These are phyloP conservation scores for Hiodon alosoides DNA, from an alignment of 2,113 vertebrate genomes.

Conservation along the genomic window DNA sequence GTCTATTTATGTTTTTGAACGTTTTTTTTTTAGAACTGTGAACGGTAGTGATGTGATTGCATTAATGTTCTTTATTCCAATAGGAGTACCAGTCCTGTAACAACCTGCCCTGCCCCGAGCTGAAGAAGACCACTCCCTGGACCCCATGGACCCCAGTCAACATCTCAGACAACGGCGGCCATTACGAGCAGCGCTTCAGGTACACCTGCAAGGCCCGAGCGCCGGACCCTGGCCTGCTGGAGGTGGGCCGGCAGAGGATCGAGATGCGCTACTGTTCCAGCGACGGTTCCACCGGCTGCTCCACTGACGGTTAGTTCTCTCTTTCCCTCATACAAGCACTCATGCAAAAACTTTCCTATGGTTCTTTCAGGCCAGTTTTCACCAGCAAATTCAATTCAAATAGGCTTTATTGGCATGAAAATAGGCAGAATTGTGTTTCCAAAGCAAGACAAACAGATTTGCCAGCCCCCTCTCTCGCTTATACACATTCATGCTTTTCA, in stretches of 20 bases:
- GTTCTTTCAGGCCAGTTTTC: background rate
- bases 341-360: no score
- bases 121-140: conserved; percentile 97
- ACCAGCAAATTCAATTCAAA: background rate
- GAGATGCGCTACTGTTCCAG: conserved; percentile 98
- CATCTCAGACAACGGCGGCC: conserved; percentile 91
- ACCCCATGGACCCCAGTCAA: conserved; percentile 94
- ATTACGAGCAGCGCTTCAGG: conserved; percentile 91
- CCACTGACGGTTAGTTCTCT: conserved; percentile 80
- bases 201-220: conserved; percentile 94
- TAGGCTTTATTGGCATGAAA: background rate
- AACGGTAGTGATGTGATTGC: background rate
- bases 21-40: background rate
- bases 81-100: conserved; percentile 96
- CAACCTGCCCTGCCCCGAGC: conserved; percentile 80
- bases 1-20: conserved; percentile 10
- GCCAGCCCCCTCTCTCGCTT: no score
- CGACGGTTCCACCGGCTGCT: conserved; percentile 87
- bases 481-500: no score
- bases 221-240: conserved; percentile 77
- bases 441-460: no score
- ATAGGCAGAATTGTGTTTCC: background rate
- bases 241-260: conserved; percentile 89
- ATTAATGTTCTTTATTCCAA: background rate
- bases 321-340: background rate